Evolutionary conservation across 2,888 invertebrate species (phyloP), one percentile per base, ranked within the genome.

Genomic region (Drosophila mayaguana): DNA sequence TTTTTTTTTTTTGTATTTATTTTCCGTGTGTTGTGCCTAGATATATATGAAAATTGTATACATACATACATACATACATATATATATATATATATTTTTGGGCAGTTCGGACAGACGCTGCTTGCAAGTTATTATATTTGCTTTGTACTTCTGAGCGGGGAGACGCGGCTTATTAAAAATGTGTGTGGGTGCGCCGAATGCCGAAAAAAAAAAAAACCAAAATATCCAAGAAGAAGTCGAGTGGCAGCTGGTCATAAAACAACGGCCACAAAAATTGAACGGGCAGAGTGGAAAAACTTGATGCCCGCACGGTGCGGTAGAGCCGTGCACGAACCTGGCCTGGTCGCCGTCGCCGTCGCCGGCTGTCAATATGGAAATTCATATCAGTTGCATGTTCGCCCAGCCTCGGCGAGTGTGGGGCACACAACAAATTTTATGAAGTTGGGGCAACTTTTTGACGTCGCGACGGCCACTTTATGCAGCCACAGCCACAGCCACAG

Each of bases 61-160:
- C 22, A 51, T 20, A 14, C 20, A 38, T 32, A 11, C 11, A 8
- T 32, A 11, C n/a, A 36, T 36, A 51, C 14, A 14, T 34, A 38
- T 32, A 11, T 32, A 8, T 32, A 11, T 32, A 0, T 32, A 11
- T 11, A 3, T 11, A 3, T 50, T 28, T 50, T 36, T 36, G 71
- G 60, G 28, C 20, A 25, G 48, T 25, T 68, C 70, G 81, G 83
- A 69, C 83, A 72, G 72, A 73, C 83, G 81, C 85, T 81, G 73
- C 89, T 90, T 86, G 82, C 78, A 88, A 88, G 89, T 88, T 88
- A 88, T 88, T 88, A 88, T 88, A 82, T 88, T 88, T 88, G 89
- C 90, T 88, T 80, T 90, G 88, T 90, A 86, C 88, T 88, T 90
- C 78, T 88, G 78, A 67, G 67, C 40, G 42, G 75, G 62, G 63